Evolutionary conservation across 2,113 vertebrate genomes (phyloP), one percentile per base, ranked within the genome.

Genomic region (Chloebia gouldiae): DNA sequence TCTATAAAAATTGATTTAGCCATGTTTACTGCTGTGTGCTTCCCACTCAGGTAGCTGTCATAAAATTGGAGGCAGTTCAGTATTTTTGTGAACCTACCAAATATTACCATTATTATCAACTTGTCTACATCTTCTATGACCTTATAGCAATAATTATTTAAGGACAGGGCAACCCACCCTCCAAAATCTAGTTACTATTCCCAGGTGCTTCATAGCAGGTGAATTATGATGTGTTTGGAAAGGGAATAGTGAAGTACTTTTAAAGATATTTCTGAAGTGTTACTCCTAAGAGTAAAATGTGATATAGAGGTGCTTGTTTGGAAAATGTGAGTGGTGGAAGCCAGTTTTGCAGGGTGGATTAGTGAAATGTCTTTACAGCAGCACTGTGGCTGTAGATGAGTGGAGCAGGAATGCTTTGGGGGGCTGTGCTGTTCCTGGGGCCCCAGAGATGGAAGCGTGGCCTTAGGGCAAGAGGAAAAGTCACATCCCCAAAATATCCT

Each of bases 1-100:
- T 56, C 73, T 85, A 69, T 93, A 87, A 93, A 87, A 91, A 95
- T 88, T 45, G 75, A 85, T 81, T 87, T 89, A 86, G 40, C 28
- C 23, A 28, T 50, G 54, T 66, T 93, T 90, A 92, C 93, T 77
- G 88, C 86, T 93, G 78, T 60, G 89, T 78, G 66, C 59, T 92
- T 83, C 69, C 68, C 68, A 50, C 71, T 88, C 15, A 24, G 88
- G 50, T 90, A 85, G n/a, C 75, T 90, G 49, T 80, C 77, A 92
- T 20, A 77, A 95, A 80, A 92, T 73, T 31, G 59, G 79, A 82
- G 15, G 11, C 57, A 80, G 68, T 77, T 83, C 42, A 86, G 42
- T 6, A 20, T 63, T 83, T 88, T 73, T 83, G 42, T 83, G 51
- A 88, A 77, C 54, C 35, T 73, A 66, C 30, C 25, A 70, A 72